Evolutionary conservation across 2,888 invertebrate species (phyloP).

Genomic region (Anorthoa munda): DNA sequence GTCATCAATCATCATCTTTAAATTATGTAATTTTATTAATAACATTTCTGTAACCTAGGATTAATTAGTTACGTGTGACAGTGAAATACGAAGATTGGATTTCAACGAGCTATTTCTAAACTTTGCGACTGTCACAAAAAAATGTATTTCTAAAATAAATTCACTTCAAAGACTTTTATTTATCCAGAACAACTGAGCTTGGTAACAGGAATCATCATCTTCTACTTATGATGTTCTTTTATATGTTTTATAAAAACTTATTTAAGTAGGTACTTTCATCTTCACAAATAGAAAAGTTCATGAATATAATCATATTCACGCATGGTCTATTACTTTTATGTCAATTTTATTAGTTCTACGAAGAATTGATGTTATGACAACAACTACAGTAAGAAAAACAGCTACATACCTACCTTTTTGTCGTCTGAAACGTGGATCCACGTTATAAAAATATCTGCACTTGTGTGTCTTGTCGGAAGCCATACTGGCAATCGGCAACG

Average conservation of each 20-base stretch:
- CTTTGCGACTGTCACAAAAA: conserved; percentile 28
- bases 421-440: too few species aligned
- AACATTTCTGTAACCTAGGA: conserved; percentile 2
- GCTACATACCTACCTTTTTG: too few species aligned
- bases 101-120: conserved; percentile 39
- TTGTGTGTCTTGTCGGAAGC: too few species aligned
- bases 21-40: conserved; percentile 29
- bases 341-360: conserved; percentile 17
- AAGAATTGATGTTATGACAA: background rate
- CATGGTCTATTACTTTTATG: conserved; percentile 12
- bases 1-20: background rate
- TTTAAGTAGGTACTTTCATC: conserved; percentile 42
- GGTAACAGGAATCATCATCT: conserved; percentile 4
- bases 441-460: too few species aligned
- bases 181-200: conserved; percentile 5
- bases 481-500: too few species aligned
- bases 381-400: too few species aligned
- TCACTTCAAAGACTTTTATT: conserved; percentile 42
- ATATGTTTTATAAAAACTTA: conserved; percentile 26
- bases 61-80: conserved; percentile 22
- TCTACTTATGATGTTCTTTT: conserved; percentile 18
- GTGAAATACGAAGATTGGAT: conserved; percentile 20
- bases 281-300: conserved; percentile 20
- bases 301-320: conserved; percentile 28
- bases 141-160: conserved; percentile 32